phyloP scores from a whole-genome alignment of 1,140 invertebrate genomes.

The Dendrolimus punctatus region DNA sequence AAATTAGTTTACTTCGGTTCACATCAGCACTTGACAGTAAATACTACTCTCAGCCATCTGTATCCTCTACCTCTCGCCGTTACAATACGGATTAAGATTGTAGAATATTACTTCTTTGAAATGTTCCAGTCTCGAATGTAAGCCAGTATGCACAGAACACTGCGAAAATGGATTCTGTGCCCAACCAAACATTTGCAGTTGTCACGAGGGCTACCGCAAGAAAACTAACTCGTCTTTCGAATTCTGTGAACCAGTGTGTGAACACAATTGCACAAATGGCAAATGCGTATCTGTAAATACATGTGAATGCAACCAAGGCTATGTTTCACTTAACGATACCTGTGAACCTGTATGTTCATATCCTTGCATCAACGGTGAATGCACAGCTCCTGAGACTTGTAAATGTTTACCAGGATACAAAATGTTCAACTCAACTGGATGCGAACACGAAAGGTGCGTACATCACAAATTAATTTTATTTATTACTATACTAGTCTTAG shows the following conservation, averaged over 20 bases:
- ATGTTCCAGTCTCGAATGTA: constrained; percentile 8
- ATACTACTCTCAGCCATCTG: not conserved
- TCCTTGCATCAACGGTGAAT: constrained; percentile 18
- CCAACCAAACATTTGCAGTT: constrained; percentile 59
- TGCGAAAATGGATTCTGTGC: constrained; percentile 23
- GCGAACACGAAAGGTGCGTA: not conserved
- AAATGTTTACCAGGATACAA: constrained; percentile 19
- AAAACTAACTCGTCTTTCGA: constrained; percentile 25
- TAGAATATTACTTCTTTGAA: too few relatives aligned
- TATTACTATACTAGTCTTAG: too few relatives aligned
- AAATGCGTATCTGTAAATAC: constrained; percentile 64
- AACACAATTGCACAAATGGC: constrained; percentile 37
- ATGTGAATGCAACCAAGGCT: constrained; percentile 69
- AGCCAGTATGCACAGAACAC: constrained; percentile 6
- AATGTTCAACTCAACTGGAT: constrained; percentile 2
- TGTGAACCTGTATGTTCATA: constrained; percentile 8
- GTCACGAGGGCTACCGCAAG: constrained; percentile 37
- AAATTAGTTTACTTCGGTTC: too few relatives aligned
- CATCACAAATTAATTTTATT: too few relatives aligned
- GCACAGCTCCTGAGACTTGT: constrained; percentile 15
- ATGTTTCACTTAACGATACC: constrained; percentile 15
- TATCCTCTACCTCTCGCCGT: not conserved
- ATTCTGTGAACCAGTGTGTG: constrained; percentile 17
- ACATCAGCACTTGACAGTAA: too few relatives aligned
- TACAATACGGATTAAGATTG: not conserved